phyloP scores from a whole-genome alignment of 64 coral and sea anemone genomes.

The Porites lutea region DNA sequence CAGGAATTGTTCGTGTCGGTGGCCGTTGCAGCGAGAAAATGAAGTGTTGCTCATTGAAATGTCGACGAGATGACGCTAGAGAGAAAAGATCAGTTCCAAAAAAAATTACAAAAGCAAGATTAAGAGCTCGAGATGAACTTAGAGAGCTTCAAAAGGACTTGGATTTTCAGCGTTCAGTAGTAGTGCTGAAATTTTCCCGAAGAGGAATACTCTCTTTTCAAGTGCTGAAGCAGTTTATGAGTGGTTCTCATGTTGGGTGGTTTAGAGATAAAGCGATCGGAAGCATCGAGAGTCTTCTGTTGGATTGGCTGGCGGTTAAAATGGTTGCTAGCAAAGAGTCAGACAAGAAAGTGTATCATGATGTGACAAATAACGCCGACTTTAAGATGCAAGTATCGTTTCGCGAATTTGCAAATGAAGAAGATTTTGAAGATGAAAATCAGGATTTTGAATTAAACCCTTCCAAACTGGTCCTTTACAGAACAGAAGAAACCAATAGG shows the following conservation, averaged over 20 bases:
- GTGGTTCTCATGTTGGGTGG: background rate
- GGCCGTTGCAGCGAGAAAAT: conserved; percentile 65
- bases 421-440: conserved; percentile 23
- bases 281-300: background rate
- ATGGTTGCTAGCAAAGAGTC: no score
- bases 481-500: conserved; percentile 19
- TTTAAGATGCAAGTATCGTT: conserved; percentile 18
- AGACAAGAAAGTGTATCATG: background rate
- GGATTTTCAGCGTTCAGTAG: background rate
- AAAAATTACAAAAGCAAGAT: background rate
- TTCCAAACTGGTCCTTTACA: conserved; percentile 73
- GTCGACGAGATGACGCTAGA: conserved; percentile 23
- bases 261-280: background rate
- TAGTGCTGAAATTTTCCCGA: background rate
- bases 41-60: conserved; percentile 43
- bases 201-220: conserved; percentile 6
- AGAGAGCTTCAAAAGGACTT: background rate
- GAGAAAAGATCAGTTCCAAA: background rate
- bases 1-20: conserved; percentile 84
- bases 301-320: background rate
- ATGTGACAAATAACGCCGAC: background rate
- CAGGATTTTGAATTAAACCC: background rate
- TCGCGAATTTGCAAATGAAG: conserved; percentile 50
- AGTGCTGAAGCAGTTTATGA: background rate
- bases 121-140: background rate